A percentile compares a stretch with the other conserved stretches of the same genome.
phyloP scores from a whole-genome alignment of 2,888 invertebrate genomes.

The Isoperla grammatica region DNA sequence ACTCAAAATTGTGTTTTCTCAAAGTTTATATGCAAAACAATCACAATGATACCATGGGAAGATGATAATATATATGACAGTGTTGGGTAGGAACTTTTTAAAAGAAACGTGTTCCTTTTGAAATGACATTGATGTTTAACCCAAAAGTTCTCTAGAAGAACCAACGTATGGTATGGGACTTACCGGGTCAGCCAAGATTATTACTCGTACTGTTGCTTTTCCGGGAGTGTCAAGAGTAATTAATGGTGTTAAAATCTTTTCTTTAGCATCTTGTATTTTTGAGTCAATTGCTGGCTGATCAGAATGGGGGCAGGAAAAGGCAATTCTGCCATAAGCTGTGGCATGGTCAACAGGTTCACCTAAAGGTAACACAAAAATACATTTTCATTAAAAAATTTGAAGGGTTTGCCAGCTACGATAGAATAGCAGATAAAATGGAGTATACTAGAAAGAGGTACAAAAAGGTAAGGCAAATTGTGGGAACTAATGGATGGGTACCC shows the following conservation, averaged over 20 bases:
- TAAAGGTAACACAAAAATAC: constrained; percentile 37
- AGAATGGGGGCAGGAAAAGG: constrained; percentile 79
- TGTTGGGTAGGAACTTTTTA: no score
- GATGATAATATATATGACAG: no score
- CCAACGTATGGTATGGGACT: no score
- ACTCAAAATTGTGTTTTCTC: no score
- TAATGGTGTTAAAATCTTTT: constrained; percentile 80
- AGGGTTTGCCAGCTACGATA: background rate
- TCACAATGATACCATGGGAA: no score
- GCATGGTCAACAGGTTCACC: constrained; percentile 69
- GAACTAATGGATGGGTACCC: no score
- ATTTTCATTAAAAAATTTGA: background rate
- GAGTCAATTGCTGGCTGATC: constrained; percentile 72
- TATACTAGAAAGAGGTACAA: no score
- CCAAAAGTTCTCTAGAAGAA: no score
- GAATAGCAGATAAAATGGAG: background rate
- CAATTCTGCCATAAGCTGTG: constrained; percentile 90
- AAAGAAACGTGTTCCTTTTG: no score
- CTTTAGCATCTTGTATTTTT: constrained; percentile 61
- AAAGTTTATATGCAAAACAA: no score
- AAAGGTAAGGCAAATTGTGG: no score
- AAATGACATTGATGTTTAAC: no score
- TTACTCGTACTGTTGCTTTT: constrained; percentile 92
- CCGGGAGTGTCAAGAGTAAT: constrained; percentile 95
- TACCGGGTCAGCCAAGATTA: constrained; percentile 92